These are phyloP conservation scores for Prionailurus viverrinus DNA, from an alignment of 2,113 vertebrate genomes.

Conservation along the genomic window DNA sequence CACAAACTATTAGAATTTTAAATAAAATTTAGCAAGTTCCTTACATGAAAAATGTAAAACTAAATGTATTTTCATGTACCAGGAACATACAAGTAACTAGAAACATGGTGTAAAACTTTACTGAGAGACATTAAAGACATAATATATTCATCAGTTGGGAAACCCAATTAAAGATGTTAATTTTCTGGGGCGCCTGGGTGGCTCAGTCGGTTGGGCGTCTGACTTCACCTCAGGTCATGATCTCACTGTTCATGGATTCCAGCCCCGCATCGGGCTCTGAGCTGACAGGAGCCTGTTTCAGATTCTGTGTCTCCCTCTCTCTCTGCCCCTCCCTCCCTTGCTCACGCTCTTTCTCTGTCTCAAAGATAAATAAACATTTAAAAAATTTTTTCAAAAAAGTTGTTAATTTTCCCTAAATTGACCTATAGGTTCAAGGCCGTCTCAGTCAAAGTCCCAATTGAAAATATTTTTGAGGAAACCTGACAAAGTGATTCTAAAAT, in stretches of 20 bases:
- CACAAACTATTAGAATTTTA: neutral
- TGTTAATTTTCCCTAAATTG: neutral
- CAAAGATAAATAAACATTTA: too few species aligned
- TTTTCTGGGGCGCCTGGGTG: neutral
- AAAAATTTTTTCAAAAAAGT: neutral
- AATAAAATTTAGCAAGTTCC: conserved; percentile 19
- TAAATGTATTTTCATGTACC: neutral
- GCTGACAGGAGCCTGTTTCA: too few species aligned
- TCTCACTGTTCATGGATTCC: too few species aligned
- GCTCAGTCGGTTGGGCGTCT: too few species aligned
- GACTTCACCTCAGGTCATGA: too few species aligned
- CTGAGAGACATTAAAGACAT: neutral
- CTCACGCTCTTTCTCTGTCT: neutral
- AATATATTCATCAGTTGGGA: neutral
- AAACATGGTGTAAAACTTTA: neutral
- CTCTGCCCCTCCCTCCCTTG: too few species aligned
- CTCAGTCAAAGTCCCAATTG: neutral
- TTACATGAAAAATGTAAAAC: neutral
- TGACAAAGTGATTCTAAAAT: conserved; percentile 32
- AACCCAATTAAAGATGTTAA: neutral
- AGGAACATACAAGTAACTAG: neutral
- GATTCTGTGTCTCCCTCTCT: too few species aligned
- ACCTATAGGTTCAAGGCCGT: neutral
- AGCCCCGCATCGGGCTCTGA: too few species aligned
- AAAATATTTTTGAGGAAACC: neutral